These are phyloP conservation scores for Remorina albescens DNA, from an alignment of 2,797 vertebrate genomes.

Conservation along the genomic window DNA sequence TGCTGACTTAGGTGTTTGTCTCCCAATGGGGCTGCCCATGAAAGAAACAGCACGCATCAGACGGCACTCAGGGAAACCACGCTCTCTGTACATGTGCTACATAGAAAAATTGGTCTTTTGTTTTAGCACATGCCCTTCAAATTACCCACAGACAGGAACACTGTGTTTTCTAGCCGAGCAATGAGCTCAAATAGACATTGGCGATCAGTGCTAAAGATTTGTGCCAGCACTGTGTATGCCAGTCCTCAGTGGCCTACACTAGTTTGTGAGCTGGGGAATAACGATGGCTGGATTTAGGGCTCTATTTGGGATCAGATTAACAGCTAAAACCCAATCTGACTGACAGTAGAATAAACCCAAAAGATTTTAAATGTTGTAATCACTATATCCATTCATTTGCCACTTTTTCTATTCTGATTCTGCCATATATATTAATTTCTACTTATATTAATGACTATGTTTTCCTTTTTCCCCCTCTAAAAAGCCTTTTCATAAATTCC, in stretches of 20 bases:
- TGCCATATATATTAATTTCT: not conserved
- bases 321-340: conserved; percentile 48
- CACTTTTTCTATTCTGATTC: not conserved
- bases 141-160: conserved; percentile 42
- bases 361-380: conserved; percentile 51
- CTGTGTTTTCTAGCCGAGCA: conserved; percentile 42
- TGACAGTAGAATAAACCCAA: conserved; percentile 57
- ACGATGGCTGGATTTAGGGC: conserved; percentile 67
- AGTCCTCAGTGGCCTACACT: conserved; percentile 51
- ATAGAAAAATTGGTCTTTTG: conserved; percentile 24
- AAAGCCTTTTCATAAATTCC: not conserved
- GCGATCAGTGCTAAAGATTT: conserved; percentile 50
- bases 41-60: conserved; percentile 24
- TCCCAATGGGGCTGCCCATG: conserved; percentile 37
- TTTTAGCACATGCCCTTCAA: conserved; percentile 52
- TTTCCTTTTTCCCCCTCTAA: conserved; percentile 5
- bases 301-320: conserved; percentile 70
- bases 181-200: conserved; percentile 47
- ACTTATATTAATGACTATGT: conserved; percentile 4
- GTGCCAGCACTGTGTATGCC: conserved; percentile 26
- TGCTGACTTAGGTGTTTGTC: conserved; percentile 58
- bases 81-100: conserved; percentile 13
- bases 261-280: conserved; percentile 63
- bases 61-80: not conserved
- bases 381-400: conserved; percentile 30